Conservation (phyloP, 35 echinoderm and acorn worm genomes). For the Nesometra sesokonis region DNA sequence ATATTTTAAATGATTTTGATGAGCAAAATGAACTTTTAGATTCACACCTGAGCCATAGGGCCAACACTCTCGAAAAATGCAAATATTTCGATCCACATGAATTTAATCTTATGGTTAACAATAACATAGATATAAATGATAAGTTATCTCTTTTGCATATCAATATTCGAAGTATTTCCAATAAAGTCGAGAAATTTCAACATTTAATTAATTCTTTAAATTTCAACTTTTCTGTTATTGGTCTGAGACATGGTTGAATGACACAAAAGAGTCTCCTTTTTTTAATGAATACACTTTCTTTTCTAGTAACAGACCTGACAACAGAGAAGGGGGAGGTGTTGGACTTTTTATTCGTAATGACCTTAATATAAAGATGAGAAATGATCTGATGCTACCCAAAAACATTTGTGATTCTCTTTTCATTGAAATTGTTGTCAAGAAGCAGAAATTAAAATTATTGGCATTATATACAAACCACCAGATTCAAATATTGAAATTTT, state of each 20-base stretch:
- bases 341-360: neutral
- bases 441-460: neutral
- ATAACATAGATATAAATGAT: neutral
- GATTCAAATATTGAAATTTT: neutral
- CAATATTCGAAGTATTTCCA: neutral
- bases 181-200: neutral
- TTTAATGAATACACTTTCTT: neutral
- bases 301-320: neutral
- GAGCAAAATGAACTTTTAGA: too few species aligned
- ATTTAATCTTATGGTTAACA: neutral
- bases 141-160: neutral
- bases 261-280: neutral
- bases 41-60: neutral
- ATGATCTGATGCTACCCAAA: neutral
- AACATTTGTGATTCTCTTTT: neutral
- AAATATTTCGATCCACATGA: neutral
- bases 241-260: neutral
- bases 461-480: neutral
- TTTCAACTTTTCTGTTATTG: neutral
- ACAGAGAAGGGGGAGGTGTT: neutral
- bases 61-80: neutral
- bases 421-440: neutral
- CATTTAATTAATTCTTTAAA: neutral
- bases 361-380: neutral
- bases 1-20: too few species aligned